These are phyloP conservation scores for Dugesia japonica DNA, from an alignment of 2,888 invertebrate species.

Conservation along the genomic window DNA sequence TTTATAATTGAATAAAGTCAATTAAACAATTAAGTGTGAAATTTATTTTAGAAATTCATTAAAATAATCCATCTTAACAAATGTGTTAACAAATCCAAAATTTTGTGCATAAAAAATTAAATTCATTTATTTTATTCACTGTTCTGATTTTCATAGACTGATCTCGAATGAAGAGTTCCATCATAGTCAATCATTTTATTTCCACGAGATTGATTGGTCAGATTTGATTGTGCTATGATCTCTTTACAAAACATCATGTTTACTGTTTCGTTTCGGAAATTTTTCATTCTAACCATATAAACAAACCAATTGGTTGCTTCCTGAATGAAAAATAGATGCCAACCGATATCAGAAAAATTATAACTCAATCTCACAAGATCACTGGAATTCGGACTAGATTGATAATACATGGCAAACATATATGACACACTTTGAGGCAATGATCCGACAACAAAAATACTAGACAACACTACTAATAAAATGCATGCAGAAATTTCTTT, in stretches of 20 bases:
- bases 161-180: neutral
- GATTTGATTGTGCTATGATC: neutral
- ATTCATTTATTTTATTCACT: too few relatives aligned
- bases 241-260: neutral
- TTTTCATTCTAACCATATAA: slow-evolving; percentile 28
- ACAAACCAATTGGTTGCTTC: slow-evolving; percentile 29
- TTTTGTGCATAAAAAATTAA: too few relatives aligned
- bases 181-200: neutral
- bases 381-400: neutral
- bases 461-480: slow-evolving; percentile 29
- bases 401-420: slow-evolving; percentile 10
- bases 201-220: neutral
- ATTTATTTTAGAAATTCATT: too few relatives aligned
- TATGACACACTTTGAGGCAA: slow-evolving; percentile 30
- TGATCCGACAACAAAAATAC: slow-evolving; percentile 28
- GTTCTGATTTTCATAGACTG: too few relatives aligned
- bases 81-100: too few relatives aligned
- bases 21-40: too few relatives aligned
- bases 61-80: too few relatives aligned
- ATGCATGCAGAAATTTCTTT: slow-evolving; percentile 31
- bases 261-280: slow-evolving; percentile 27
- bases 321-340: slow-evolving; percentile 33
- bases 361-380: neutral
- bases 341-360: slow-evolving; percentile 29
- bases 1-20: too few relatives aligned